Base-by-base conservation (phyloP, 2,113 vertebrate species). In the Corvus cornix region DNA sequence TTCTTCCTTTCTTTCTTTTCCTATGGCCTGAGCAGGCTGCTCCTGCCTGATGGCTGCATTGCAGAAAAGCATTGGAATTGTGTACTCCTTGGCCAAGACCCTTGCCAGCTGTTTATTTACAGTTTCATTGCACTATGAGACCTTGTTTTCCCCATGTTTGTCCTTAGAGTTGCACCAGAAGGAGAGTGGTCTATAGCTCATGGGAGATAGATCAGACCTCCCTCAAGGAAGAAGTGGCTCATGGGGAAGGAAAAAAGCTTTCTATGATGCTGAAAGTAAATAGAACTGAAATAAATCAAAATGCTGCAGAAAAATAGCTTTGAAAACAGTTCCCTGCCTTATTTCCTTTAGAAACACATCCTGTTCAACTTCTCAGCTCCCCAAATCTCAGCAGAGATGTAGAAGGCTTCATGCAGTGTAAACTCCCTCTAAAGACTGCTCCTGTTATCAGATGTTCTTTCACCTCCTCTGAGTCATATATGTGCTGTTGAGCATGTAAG, bases 401-500 rank as follows among this genome's bases (percentile, higher is more conserved):
- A 22, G 91, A 95, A 80, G 77, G 95, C 76, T 97, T 92, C 75
- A 43, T 70, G 68, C 66, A 83, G 74, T 28, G 66, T 76, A 87
- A 95, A 83, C 84, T 93, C 58, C 73, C 79, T 92, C 87, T 85
- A 43, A 84, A 94, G 89, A 78, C 78, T 85, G 91, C 78, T 96
- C 78, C 91, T 95, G 81, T 95, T 94, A 97, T 33, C 77, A 70
- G 81, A 94, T 97, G 92, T 91, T 95, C 95, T 79, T 96, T 91
- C 94, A 96, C 97, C 90, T 86, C 75, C 93, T 93, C 97, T 89
- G 85, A 96, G 90, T 98, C 96, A 88, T 96, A 8, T 31, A 59
- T 90, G 95, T 98, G 96, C 96, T 84, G 77, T 94, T 96, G 94
- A 98, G 97, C 95, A 55, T 97, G 96, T 91, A 79, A 98, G 96